Conservation (phyloP, 2,113 vertebrate genomes). For the Aegotheles bennettii region DNA sequence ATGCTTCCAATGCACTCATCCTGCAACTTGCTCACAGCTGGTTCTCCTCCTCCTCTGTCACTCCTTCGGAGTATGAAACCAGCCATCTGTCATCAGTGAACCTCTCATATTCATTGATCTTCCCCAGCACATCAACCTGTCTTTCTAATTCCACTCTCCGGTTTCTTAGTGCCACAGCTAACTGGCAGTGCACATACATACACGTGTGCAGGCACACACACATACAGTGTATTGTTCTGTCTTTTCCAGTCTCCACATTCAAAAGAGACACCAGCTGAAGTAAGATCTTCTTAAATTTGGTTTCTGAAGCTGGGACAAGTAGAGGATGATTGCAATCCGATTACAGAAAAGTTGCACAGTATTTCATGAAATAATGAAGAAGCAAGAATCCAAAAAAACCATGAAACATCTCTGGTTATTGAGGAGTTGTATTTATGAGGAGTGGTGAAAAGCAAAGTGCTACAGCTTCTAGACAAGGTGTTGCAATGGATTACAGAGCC, state of each 20-base stretch:
- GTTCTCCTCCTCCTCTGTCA: conserved; percentile 66
- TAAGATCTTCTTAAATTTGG: not conserved
- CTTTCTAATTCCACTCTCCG: conserved; percentile 6
- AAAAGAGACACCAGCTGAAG: not conserved
- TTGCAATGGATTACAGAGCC: not conserved
- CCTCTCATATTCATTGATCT: conserved; percentile 65
- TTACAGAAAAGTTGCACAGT: not conserved
- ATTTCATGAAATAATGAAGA: not conserved
- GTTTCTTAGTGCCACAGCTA: not conserved
- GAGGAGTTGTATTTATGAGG: not conserved
- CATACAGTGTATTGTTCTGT: not conserved
- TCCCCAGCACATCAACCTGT: conserved; percentile 22
- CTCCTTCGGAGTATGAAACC: conserved; percentile 57
- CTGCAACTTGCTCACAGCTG: conserved; percentile 56
- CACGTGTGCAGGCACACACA: accelerated
- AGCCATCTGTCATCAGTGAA: conserved; percentile 60
- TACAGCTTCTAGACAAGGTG: not conserved
- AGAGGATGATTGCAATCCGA: not conserved
- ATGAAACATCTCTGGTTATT: not conserved
- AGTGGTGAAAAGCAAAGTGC: not conserved
- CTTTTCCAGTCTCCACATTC: not conserved
- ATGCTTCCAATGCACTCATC: conserved; percentile 42
- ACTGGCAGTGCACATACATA: not conserved
- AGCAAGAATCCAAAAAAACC: not conserved
- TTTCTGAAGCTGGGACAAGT: not conserved